Conservation (phyloP, 2,113 vertebrate genomes). For the Onychorhynchus coronatus region DNA sequence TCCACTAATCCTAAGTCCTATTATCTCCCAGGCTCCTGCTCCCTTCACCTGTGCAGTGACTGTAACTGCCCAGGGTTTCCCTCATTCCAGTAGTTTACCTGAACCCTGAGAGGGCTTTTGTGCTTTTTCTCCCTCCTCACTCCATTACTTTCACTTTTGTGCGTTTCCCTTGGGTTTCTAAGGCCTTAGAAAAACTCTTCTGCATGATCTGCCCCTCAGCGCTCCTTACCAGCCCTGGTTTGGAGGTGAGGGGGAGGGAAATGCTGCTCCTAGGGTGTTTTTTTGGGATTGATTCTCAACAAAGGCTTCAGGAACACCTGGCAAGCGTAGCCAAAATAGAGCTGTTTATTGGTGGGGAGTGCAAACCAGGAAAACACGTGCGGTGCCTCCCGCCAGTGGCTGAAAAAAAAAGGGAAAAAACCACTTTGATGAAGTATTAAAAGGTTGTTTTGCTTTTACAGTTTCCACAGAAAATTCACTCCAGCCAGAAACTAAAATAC, state of each 20-base stretch:
- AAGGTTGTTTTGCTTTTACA: conserved; percentile 17
- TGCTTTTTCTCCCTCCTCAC: background rate
- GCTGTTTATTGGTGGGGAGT: background rate
- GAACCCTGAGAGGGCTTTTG: background rate
- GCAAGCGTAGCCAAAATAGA: background rate
- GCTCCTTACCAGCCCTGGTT: background rate
- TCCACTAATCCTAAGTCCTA: background rate
- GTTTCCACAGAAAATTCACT: background rate
- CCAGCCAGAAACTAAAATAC: conserved; percentile 17
- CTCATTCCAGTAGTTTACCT: background rate
- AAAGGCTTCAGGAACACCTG: background rate
- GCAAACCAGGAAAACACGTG: background rate
- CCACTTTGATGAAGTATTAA: background rate
- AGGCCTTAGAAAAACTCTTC: background rate
- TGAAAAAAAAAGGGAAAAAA: background rate
- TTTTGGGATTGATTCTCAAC: background rate
- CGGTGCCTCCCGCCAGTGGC: background rate
- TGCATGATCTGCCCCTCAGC: background rate
- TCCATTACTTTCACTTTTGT: background rate
- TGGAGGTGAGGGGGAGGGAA: background rate
- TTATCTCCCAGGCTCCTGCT: background rate
- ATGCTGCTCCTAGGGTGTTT: background rate
- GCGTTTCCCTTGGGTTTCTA: background rate
- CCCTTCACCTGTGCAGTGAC: background rate
- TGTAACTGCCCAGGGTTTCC: background rate